Evolutionary conservation across 1,140 invertebrate genomes (phyloP).

Genomic region (Thalassaphorura encarpata): DNA sequence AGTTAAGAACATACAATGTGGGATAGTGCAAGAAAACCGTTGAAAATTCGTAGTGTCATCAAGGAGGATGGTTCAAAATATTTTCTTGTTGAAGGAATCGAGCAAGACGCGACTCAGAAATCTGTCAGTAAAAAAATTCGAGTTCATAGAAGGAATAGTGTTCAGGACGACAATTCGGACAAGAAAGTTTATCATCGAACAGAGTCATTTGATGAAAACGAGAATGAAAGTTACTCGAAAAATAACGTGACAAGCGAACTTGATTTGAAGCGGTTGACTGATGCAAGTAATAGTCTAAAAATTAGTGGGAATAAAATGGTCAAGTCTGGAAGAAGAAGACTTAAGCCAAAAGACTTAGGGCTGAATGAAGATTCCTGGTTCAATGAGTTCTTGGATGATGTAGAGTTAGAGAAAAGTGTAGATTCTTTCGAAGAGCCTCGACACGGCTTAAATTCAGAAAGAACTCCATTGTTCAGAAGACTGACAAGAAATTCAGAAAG

Average conservation of each 20-base stretch:
- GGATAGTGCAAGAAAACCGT: slow-evolving; percentile 29
- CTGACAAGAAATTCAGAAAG: neutral
- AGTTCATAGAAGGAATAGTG: no score
- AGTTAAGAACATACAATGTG: no score
- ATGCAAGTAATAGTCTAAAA: neutral
- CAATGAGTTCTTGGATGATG: no score
- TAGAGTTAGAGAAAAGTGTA: no score
- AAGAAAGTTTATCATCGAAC: no score
- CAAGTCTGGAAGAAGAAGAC: neutral
- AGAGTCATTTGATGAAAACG: neutral
- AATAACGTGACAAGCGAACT: neutral
- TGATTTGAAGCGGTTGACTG: neutral
- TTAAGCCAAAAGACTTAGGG: neutral
- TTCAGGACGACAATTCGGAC: neutral
- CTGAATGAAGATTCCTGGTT: neutral
- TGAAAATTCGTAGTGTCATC: slow-evolving; percentile 24
- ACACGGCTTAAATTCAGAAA: slow-evolving; percentile 8
- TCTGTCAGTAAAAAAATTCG: neutral
- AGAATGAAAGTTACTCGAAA: neutral
- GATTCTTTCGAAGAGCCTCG: neutral
- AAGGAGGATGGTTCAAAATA: slow-evolving; percentile 22
- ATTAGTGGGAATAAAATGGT: slow-evolving; percentile 8
- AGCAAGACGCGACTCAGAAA: neutral
- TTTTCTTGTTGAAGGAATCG: slow-evolving; percentile 14
- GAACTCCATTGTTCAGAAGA: slow-evolving; percentile 17